Conservation (phyloP, 2,113 vertebrate genomes). For the Dipodomys spectabilis region DNA sequence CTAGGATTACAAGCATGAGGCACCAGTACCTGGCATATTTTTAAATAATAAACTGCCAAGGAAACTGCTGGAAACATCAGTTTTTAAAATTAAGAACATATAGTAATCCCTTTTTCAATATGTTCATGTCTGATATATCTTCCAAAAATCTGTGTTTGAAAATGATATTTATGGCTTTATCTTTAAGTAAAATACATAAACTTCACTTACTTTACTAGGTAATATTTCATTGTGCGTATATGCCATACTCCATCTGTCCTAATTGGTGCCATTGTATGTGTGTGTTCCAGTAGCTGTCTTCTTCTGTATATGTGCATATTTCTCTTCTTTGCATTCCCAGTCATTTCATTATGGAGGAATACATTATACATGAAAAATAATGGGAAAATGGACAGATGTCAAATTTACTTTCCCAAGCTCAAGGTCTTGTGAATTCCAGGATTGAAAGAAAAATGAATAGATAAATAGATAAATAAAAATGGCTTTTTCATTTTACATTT, state of each 20-base stretch:
- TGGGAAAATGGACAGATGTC: not conserved
- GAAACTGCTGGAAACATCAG: no score
- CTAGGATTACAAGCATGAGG: no score
- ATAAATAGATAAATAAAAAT: no score
- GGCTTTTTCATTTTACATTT: not conserved
- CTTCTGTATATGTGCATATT: not conserved
- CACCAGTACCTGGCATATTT: not conserved
- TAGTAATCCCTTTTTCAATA: not conserved
- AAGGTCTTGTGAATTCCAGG: no score
- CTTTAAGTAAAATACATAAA: not conserved
- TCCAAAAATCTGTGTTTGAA: not conserved
- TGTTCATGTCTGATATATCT: not conserved
- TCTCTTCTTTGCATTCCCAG: not conserved
- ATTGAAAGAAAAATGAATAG: no score
- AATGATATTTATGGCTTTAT: not conserved
- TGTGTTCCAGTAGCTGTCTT: not conserved
- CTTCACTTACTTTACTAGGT: no score
- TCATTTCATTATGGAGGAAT: no score
- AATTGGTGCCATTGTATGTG: not conserved
- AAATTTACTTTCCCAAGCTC: not conserved
- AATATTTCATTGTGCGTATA: not conserved
- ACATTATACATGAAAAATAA: not conserved
- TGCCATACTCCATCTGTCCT: rapidly evolving
- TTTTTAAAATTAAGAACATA: not conserved
- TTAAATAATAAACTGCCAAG: not conserved